Percentiles rank a stretch among this genome's conserved stretches.
These are phyloP conservation scores for Nettapus auritus DNA, from an alignment of 2,113 vertebrate genomes.

Conservation along the genomic window DNA sequence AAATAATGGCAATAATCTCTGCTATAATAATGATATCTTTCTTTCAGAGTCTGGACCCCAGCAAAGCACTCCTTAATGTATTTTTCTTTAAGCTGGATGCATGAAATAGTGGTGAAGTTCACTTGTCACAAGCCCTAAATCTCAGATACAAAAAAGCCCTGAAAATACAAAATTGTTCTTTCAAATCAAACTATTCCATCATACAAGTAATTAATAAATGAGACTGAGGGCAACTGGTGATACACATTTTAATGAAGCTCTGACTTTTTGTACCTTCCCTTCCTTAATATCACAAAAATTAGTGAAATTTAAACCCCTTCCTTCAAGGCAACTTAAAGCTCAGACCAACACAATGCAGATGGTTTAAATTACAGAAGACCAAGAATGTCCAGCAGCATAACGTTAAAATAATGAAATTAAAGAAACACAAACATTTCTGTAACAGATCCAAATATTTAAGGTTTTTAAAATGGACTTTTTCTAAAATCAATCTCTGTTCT, in stretches of 20 bases:
- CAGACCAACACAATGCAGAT: not conserved
- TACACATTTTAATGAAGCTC: not conserved
- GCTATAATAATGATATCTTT: not conserved
- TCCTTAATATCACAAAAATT: not conserved
- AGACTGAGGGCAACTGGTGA: not conserved
- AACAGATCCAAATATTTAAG: not conserved
- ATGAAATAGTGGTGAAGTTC: not conserved
- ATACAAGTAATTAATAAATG: not conserved
- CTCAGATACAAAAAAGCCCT: not conserved
- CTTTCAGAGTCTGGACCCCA: not conserved
- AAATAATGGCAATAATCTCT: not conserved
- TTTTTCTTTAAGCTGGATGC: not conserved
- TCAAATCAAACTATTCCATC: not conserved
- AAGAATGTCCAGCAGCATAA: not conserved
- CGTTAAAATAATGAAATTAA: not conserved
- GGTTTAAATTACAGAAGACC: not conserved
- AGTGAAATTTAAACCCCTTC: not conserved
- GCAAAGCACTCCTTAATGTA: not conserved
- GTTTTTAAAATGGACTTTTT: not conserved
- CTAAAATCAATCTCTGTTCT: not conserved
- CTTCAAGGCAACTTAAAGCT: not conserved
- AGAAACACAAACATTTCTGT: not conserved
- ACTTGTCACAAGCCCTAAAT: not conserved
- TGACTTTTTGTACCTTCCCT: not conserved
- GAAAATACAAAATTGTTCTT: not conserved